A percentile compares a stretch with the other conserved stretches of the same genome.
These are phyloP conservation scores for Mallotus villosus DNA, from an alignment of 2,797 vertebrate species.

Conservation along the genomic window DNA sequence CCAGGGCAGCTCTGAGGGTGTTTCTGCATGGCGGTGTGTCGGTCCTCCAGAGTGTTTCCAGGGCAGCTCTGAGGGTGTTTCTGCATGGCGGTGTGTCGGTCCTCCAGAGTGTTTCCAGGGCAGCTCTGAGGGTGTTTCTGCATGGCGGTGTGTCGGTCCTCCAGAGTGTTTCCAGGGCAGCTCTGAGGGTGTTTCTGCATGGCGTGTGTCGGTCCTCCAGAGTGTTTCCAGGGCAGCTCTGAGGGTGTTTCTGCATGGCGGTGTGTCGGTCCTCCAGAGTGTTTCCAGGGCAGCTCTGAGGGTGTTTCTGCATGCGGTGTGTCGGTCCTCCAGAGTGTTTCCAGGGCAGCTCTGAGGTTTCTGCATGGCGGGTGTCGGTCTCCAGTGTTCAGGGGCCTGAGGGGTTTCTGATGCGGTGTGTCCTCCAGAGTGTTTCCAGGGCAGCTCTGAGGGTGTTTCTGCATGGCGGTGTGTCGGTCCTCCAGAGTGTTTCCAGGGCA, in stretches of 20 bases:
- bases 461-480: constrained; percentile 46
- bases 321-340: neutral
- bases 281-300: neutral
- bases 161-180: neutral
- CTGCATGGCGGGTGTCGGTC: constrained; percentile 47
- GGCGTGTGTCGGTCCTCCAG: constrained; percentile 39
- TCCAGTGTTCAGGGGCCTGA: no score
- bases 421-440: neutral
- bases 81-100: constrained; percentile 48
- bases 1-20: constrained; percentile 6
- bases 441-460: constrained; percentile 21
- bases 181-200: constrained; percentile 33
- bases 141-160: constrained; percentile 45
- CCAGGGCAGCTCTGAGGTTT: neutral
- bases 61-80: constrained; percentile 18
- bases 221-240: neutral
- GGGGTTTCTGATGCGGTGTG: no score
- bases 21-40: constrained; percentile 50
- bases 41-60: neutral
- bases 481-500: neutral
- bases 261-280: neutral
- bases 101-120: neutral
- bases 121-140: constrained; percentile 23
- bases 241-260: constrained; percentile 53
- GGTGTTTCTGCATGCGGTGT: constrained; percentile 43